Percentiles rank a stretch among this genome's conserved stretches.
phyloP scores from a whole-genome alignment of 2,888 invertebrate species.

The Nomada lathburiana region DNA sequence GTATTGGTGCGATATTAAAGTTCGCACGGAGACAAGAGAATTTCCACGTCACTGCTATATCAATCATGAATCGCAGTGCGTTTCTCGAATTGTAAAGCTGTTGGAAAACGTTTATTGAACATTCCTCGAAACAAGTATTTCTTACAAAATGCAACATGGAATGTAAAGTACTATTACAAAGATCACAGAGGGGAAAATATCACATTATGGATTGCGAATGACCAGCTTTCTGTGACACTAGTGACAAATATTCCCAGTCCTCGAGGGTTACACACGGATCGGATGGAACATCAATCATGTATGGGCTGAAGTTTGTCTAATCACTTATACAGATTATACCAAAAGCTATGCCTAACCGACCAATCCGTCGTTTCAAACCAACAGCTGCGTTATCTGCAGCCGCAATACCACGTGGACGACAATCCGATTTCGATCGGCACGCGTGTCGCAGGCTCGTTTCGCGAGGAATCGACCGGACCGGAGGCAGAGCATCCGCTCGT shows the following conservation, averaged over 20 bases:
- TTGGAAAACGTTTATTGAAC: not conserved
- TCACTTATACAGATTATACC: not conserved
- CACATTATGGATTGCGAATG: not conserved
- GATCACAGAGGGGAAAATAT: not conserved
- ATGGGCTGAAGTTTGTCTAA: conserved; percentile 14
- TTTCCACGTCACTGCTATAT: not conserved
- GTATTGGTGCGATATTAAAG: no score
- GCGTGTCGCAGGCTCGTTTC: conserved; percentile 27
- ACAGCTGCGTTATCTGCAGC: not conserved
- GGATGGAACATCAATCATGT: conserved; percentile 33
- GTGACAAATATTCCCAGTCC: conserved; percentile 22
- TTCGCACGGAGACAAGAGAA: no score
- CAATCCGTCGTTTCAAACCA: not conserved
- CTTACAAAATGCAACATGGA: not conserved
- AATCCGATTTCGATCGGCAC: conserved; percentile 3
- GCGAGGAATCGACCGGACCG: conserved; percentile 17
- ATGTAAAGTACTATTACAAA: not conserved
- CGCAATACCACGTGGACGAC: conserved; percentile 11
- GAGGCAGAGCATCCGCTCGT: conserved; percentile 44
- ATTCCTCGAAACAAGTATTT: not conserved
- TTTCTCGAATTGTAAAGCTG: not conserved
- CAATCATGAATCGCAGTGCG: not conserved
- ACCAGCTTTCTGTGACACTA: conserved; percentile 9
- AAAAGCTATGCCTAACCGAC: not conserved
- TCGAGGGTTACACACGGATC: conserved; percentile 28